A percentile compares a stretch with the other conserved stretches of the same genome.
phyloP scores from a whole-genome alignment of 2,888 invertebrate genomes.

The Crepidodera aurea region DNA sequence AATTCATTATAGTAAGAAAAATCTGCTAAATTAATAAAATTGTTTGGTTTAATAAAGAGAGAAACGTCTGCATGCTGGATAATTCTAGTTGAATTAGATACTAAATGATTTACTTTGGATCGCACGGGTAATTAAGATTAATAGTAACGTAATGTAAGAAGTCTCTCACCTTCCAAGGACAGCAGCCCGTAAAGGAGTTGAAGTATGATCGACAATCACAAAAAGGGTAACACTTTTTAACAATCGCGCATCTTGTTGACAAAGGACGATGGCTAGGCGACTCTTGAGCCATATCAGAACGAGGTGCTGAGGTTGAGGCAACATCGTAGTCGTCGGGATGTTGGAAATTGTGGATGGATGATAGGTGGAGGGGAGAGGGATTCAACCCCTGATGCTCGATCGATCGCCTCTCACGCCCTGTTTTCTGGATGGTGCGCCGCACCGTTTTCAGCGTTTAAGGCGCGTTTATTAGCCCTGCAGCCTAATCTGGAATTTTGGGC shows the following conservation, averaged over 20 bases:
- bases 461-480: conserved; percentile 8
- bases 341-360: conserved; percentile 38
- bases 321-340: conserved; percentile 42
- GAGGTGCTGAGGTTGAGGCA: conserved; percentile 54
- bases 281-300: conserved; percentile 50
- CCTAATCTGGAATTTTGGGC: neutral
- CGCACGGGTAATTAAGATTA: too few species aligned
- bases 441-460: conserved; percentile 25
- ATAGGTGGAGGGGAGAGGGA: conserved; percentile 52
- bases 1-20: too few species aligned
- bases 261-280: conserved; percentile 54
- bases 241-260: conserved; percentile 59
- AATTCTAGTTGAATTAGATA: too few species aligned
- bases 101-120: too few species aligned
- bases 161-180: conserved; percentile 20
- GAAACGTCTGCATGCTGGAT: too few species aligned
- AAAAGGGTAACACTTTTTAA: conserved; percentile 48
- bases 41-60: too few species aligned
- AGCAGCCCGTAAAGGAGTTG: conserved; percentile 7
- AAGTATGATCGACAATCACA: conserved; percentile 29
- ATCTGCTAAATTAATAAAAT: too few species aligned
- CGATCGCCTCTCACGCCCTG: conserved; percentile 59
- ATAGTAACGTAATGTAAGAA: too few species aligned
- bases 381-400: conserved; percentile 58
- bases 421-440: conserved; percentile 52